Evolutionary conservation across 2,888 invertebrate species (phyloP), one percentile per base, ranked within the genome.

Genomic region (Clivina fossor): DNA sequence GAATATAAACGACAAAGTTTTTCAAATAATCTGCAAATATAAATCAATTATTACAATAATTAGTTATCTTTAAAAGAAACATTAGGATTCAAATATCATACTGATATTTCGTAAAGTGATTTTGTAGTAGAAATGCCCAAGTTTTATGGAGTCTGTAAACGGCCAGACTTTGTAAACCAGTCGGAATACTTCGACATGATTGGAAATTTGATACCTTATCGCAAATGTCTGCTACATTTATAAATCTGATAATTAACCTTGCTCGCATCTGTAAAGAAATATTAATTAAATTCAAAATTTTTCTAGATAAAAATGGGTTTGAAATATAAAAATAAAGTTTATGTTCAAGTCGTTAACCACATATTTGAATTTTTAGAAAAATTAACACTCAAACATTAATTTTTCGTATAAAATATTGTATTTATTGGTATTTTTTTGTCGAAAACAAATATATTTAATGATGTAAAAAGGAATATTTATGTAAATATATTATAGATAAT

Each of bases 161-260:
- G n/a, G 78, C 72, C 1, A 79, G 78, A 44, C 74, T 73, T 62
- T 80, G 79, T 2, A 80, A 65, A 1, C 79, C 80, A 19, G 73
- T 70, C 15, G 80, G 58, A 30, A 81, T 73, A 7, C 77, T 77
- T 53, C 72, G 71, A 48, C 77, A 78, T 0, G 80, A 78, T 54
- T 80, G 78, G 63, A 77, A 78, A 64, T 80, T 80, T 1, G 76
- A 74, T 57, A 78, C 71, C 13, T 65, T 64, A 60, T 77, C 73
- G 58, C 80, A 79, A 58, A 79, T 80, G 38, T 77, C 71, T 1
- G 80, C 80, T 1, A 77, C 75, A 53, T 78, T 79, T 18, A 80
- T 76, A 51, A 79, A 74, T 50, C 80, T 73, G n/a, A 78, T 74
- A 11, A 80, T 67, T 16, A 80, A 66, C 59, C 78, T 70, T n/a